Conservation (phyloP, 37 sponge, comb jelly and placozoan genomes). For the Aplysina aerophoba region DNA sequence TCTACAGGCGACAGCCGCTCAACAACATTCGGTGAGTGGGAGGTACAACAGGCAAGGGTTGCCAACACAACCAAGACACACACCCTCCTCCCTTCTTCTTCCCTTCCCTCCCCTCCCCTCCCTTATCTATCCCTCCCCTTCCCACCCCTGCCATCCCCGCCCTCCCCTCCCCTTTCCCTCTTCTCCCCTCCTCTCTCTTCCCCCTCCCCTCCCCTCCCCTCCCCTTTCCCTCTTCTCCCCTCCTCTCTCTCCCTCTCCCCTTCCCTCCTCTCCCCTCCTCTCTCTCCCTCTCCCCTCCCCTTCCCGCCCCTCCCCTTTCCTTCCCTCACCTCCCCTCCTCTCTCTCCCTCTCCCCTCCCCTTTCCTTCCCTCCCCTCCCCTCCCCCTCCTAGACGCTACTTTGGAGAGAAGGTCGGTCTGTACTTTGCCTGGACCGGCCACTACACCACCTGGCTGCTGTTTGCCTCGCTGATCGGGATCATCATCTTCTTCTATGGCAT, state of each 20-base stretch:
- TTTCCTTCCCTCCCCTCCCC: too few relatives aligned
- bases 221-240: too few relatives aligned
- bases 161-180: too few relatives aligned
- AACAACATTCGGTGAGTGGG: constrained; percentile 65
- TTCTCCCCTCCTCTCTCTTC: too few relatives aligned
- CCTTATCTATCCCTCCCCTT: too few relatives aligned
- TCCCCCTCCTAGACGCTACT: constrained; percentile 72
- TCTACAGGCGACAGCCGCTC: constrained; percentile 85
- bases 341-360: neutral
- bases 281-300: too few relatives aligned
- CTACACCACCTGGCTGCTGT: constrained; percentile 91
- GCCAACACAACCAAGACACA: neutral
- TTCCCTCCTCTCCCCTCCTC: too few relatives aligned
- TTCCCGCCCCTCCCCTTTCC: too few relatives aligned
- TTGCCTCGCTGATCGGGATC: constrained; percentile 82
- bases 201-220: too few relatives aligned
- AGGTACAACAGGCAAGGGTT: constrained; percentile 2
- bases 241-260: too few relatives aligned
- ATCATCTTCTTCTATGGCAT: constrained; percentile 85
- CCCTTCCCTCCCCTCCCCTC: neutral
- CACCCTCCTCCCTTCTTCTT: neutral
- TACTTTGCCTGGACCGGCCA: constrained; percentile 96
- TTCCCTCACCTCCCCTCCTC: too few relatives aligned
- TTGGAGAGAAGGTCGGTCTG: constrained; percentile 98
- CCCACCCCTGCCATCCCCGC: too few relatives aligned